Base-by-base conservation (phyloP, 2,113 vertebrate genomes). In the Chaetodon trifascialis region DNA sequence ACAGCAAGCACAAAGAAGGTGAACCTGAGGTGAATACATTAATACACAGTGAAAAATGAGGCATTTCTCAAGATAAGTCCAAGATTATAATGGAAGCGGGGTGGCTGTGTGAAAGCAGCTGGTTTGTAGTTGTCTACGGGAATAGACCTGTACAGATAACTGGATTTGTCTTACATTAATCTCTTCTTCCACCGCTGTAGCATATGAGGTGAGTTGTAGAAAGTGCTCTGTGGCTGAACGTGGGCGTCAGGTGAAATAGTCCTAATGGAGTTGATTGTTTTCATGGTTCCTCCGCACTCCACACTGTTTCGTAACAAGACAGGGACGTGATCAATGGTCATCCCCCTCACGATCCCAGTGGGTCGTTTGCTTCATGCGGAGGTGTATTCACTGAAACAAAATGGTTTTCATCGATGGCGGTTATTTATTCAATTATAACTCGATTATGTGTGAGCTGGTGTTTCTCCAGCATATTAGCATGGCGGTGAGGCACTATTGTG, bases 361-460 rank as follows among this genome's bases (percentile, higher is more conserved):
- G 67, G 58, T 42, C 30, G 34, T 52, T 65, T 79, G 38, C 11
- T 38, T 17, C 25, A 12, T 19, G 63, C 2, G 11, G 34, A 72
- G 79, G 42, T 67, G 46, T 73, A 51, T 82, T 82, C 55, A 70
- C 66, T 52, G 25, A 65, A 82, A 77, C 25, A 76, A 63, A 83
- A 85, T 34, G 65, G 3, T 21, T 83, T 86, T 54, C 82, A 89
- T 68, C n/a, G 58, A 76, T 62, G 54, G 59, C 40, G 54, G 40
- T 88, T 86, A 79, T 88, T 88, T 87, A 82, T 86, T 87, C 86
- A 88, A 79, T 91, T 83, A 87, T 80, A 56, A 69, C 17, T 38
- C 62, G 49, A 85, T 91, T 70, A 80, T 81, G 44, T 80, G 63
- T 52, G 63, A 67, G 64, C 58, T 25, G 47, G 2, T 74, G 73